Percentiles rank a stretch among this genome's conserved stretches.
Evolutionary conservation across 2,797 vertebrate genomes (phyloP).

Genomic region (Melanotaenia parkinsoni): DNA sequence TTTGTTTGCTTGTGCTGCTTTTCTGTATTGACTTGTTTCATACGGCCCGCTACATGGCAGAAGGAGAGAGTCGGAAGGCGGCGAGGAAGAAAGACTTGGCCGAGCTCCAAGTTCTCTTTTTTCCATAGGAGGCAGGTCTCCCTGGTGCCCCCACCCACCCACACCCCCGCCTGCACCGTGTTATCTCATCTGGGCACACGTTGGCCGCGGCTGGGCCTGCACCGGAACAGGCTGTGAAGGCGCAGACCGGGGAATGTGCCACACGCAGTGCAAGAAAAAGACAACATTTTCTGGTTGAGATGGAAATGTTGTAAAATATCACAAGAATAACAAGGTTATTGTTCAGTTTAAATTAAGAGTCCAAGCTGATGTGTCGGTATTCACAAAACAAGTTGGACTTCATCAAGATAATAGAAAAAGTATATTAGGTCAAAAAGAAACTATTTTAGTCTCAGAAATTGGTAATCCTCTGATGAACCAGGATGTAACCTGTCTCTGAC

Average conservation of each 20-base stretch:
- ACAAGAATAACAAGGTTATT: not conserved
- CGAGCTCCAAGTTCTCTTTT: constrained; percentile 69
- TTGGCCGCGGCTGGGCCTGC: constrained; percentile 69
- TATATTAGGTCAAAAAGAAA: not conserved
- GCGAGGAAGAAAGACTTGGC: constrained; percentile 83
- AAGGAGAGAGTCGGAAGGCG: constrained; percentile 72
- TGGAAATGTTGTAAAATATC: constrained; percentile 18
- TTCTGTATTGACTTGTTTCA: constrained; percentile 83
- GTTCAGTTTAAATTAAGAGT: not conserved
- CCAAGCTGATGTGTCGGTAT: not conserved
- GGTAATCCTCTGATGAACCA: not conserved
- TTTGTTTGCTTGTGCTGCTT: constrained; percentile 70
- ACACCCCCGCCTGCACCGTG: constrained; percentile 38
- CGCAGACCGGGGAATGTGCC: constrained; percentile 54
- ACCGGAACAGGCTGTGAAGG: constrained; percentile 58
- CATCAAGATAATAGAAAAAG: no score
- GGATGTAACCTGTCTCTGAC: not conserved
- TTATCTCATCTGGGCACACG: constrained; percentile 86
- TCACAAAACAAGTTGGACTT: not conserved
- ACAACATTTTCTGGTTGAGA: not conserved
- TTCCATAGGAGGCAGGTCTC: constrained; percentile 75
- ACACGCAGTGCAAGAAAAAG: constrained; percentile 44
- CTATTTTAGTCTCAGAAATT: not conserved
- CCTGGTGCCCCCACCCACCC: constrained; percentile 47
- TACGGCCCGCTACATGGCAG: constrained; percentile 80